A percentile compares a stretch with the other conserved stretches of the same genome.
Conservation (phyloP, 2,113 vertebrate species). For the Sceloporus tristichus region DNA sequence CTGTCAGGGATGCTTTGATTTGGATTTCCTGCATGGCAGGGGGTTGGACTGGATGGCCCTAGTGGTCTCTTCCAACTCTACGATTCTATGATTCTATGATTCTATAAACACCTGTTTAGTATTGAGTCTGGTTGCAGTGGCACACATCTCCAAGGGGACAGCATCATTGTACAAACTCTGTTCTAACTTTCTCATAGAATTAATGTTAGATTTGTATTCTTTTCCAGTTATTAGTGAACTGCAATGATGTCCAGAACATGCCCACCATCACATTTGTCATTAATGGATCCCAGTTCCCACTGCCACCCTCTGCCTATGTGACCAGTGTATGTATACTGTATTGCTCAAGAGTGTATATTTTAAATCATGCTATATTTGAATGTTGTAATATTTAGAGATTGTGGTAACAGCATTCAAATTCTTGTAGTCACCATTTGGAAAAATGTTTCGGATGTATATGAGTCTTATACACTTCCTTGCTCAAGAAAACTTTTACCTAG, state of each 20-base stretch:
- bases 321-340: constrained; percentile 36
- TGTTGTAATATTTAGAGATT: background rate
- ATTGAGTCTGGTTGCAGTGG: too few species aligned
- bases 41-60: too few species aligned
- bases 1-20: too few species aligned
- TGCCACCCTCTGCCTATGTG: constrained; percentile 68
- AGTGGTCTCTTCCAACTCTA: too few species aligned
- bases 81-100: too few species aligned
- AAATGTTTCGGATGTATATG: background rate
- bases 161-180: background rate
- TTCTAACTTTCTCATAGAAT: background rate
- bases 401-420: background rate
- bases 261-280: constrained; percentile 70
- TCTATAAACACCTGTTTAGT: too few species aligned
- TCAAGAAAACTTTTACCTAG: background rate
- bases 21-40: too few species aligned
- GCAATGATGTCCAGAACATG: constrained; percentile 47
- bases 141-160: background rate
- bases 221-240: constrained; percentile 69
- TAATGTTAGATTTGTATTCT: constrained; percentile 1
- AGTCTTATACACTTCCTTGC: background rate
- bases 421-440: background rate
- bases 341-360: background rate
- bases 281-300: constrained; percentile 43
- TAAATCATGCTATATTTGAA: background rate